These are phyloP conservation scores for Athene cunicularia DNA, from an alignment of 2,113 vertebrate genomes.

Conservation along the genomic window DNA sequence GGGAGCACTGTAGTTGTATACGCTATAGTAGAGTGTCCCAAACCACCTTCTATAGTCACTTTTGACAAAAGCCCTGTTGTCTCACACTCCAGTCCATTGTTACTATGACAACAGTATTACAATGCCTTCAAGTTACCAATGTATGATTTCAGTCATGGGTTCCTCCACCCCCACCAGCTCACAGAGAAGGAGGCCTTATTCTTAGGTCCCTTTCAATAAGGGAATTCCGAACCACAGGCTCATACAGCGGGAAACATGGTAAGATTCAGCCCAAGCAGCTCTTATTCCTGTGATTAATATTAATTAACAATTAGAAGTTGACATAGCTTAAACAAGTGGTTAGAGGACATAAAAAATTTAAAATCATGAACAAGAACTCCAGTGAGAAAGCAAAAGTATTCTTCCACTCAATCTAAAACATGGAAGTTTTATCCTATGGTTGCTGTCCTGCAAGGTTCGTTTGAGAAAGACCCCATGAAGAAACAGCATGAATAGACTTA, in stretches of 20 bases:
- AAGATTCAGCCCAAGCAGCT: neutral
- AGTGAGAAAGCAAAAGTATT: neutral
- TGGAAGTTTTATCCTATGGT: neutral
- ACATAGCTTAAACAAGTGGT: neutral
- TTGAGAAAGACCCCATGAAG: neutral
- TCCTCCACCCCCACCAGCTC: neutral
- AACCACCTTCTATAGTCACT: neutral
- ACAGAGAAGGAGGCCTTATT: neutral
- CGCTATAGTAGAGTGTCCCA: neutral
- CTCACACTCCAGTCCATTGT: neutral
- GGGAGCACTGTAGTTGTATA: neutral
- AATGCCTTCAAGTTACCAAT: neutral
- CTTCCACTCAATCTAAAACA: neutral
- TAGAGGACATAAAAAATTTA: neutral
- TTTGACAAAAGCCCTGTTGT: neutral
- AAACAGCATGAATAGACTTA: neutral
- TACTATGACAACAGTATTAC: neutral
- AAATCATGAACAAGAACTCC: neutral
- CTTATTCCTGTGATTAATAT: neutral
- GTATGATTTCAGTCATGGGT: neutral
- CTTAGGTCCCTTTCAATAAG: neutral
- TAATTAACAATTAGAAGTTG: neutral
- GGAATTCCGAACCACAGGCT: neutral
- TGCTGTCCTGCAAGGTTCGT: neutral
- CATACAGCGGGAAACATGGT: neutral